Base-by-base conservation (phyloP, 2,888 invertebrate species). In the Hyalella azteca region DNA sequence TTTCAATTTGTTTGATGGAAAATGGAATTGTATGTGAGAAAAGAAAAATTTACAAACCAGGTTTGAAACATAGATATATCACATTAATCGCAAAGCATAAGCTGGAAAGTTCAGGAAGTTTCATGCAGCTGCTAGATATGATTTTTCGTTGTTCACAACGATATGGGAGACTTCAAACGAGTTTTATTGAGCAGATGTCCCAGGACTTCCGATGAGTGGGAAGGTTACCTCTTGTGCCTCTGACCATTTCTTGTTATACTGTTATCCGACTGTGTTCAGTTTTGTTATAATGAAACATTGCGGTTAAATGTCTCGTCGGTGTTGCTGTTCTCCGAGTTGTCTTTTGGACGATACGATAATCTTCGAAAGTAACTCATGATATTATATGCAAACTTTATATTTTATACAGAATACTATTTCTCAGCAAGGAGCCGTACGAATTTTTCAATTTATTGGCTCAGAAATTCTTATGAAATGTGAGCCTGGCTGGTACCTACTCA, bases 211-310 rank as follows among this genome's bases (percentile, higher is more conserved):
- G 54, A 54, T 26, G 54, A 54, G 54, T 29, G 54, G 54, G 13
- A 54, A 54, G 9, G 9, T 26, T 66, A 66, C 66, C 66, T 66
- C 66, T 66, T 66, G 66, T 66, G 66, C 66, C 66, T 66, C 66
- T 66, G 66, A 66, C 32, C 29, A 29, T 59, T 66, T 66, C 66
- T 66, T 66, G 66, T 66, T 66, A n/a, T n/a, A 29, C 66, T 66
- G 66, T 66, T 66, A 66, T 66, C 32, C 66, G 36, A 36, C 66
- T 66, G 66, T 66, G 66, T 66, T 66, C 66, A 32, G 66, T 36
- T 66, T 66, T n/a, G n/a, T 66, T 66, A 36, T 66, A 36, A 66
- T 36, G 39, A 66, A 66, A 13, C 66, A 66, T 29, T 22, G 66
- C 66, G 36, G 66, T 66, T 66, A 22, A 36, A 29, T 66, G 36